phyloP scores from a whole-genome alignment of 2,888 invertebrate genomes.

The Malacosoma neustria region DNA sequence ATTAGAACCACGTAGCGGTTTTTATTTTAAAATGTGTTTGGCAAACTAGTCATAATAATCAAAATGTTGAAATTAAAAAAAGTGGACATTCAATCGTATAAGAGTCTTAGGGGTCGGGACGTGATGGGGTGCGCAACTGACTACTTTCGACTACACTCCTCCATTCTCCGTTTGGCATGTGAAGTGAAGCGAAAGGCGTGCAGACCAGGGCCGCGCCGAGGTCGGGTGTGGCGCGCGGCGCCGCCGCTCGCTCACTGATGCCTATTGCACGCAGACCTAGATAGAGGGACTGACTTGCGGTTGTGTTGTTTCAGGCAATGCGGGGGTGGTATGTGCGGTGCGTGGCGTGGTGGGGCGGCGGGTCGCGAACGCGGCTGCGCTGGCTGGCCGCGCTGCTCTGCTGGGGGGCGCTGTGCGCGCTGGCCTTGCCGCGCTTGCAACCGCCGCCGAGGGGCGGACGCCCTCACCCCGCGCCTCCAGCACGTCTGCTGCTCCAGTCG shows the following conservation, averaged over 20 bases:
- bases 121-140: too few relatives aligned
- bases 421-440: conserved; percentile 46
- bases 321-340: conserved; percentile 43
- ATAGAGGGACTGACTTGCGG: background rate
- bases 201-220: too few relatives aligned
- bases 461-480: conserved; percentile 20
- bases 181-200: background rate
- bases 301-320: conserved; percentile 41
- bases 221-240: too few relatives aligned
- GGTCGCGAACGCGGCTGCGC: conserved; percentile 44
- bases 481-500: conserved; percentile 37
- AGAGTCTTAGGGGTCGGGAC: too few relatives aligned
- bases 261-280: background rate
- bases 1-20: too few relatives aligned
- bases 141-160: too few relatives aligned
- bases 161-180: too few relatives aligned
- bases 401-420: conserved; percentile 50
- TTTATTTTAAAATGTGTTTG: too few relatives aligned
- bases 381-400: conserved; percentile 56
- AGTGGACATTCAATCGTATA: too few relatives aligned
- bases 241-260: background rate
- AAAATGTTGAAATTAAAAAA: too few relatives aligned
- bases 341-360: conserved; percentile 30
- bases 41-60: too few relatives aligned
- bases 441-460: conserved; percentile 22